A percentile compares a stretch with the other conserved stretches of the same genome.
Evolutionary conservation across 37 sponge, comb jelly and placozoan species (phyloP).

Genomic region (Chondrosia reniformis): DNA sequence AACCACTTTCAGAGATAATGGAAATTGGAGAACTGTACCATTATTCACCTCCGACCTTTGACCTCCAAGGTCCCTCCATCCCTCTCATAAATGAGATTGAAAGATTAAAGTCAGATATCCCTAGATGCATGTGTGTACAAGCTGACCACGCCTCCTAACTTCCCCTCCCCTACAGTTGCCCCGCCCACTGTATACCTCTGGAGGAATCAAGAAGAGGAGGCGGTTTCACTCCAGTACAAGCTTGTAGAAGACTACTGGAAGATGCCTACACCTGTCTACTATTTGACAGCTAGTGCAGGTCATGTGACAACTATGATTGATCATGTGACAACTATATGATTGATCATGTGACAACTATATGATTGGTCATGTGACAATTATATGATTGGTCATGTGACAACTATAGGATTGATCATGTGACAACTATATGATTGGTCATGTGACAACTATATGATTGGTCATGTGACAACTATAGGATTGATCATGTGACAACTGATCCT

Average conservation of each 20-base stretch:
- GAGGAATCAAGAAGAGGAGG: conserved; percentile 54
- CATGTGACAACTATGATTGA: too few relatives aligned
- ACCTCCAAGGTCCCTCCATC: conserved; percentile 43
- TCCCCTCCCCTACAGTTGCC: background rate
- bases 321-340: too few relatives aligned
- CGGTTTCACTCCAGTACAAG: conserved; percentile 69
- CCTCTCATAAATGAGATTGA: conserved; percentile 16
- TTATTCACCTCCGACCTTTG: conserved; percentile 38
- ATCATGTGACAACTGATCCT: too few relatives aligned
- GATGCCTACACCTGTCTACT: conserved; percentile 89
- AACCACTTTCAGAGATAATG: conserved; percentile 24
- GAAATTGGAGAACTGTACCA: conserved; percentile 30
- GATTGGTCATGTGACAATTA: too few relatives aligned
- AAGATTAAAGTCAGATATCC: too few relatives aligned
- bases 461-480: too few relatives aligned
- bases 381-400: too few relatives aligned
- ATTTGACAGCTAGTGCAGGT: too few relatives aligned
- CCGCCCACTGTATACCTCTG: background rate
- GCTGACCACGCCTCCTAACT: background rate
- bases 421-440: too few relatives aligned
- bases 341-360: too few relatives aligned
- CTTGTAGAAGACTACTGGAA: conserved; percentile 77
- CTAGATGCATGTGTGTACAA: background rate
- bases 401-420: too few relatives aligned
- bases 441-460: too few relatives aligned